A percentile compares a stretch with the other conserved stretches of the same genome.
Conservation (phyloP, 2,888 invertebrate species). For the Onthophagus sagittarius region DNA sequence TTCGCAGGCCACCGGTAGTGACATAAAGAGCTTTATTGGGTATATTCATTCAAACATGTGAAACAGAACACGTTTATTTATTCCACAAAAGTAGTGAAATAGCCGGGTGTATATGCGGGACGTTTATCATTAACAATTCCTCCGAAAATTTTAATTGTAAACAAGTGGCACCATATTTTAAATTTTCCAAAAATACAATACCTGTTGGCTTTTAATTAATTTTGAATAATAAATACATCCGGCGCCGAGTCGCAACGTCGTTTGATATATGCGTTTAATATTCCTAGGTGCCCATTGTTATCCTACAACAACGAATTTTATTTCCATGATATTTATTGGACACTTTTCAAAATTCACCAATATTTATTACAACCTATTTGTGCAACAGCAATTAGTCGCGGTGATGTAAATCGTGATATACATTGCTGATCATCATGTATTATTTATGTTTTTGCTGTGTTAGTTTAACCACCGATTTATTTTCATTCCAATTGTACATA, state of each 20-base stretch:
- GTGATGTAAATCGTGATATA: background rate
- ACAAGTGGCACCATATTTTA: constrained; percentile 1
- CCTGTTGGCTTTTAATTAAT: constrained; percentile 11
- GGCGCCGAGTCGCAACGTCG: background rate
- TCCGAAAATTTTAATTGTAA: background rate
- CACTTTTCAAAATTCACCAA: background rate
- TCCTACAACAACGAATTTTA: background rate
- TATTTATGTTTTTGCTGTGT: background rate
- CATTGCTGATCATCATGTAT: background rate
- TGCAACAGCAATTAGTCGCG: background rate
- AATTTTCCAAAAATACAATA: background rate
- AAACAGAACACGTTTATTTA: background rate
- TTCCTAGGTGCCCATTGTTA: constrained; percentile 1
- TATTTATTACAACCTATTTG: background rate
- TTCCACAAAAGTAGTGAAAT: background rate
- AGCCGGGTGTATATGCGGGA: background rate
- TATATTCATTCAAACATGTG: background rate
- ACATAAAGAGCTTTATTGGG: background rate
- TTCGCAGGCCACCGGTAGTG: background rate
- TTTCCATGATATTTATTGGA: background rate
- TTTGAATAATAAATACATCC: constrained; percentile 7
- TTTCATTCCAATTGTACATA: background rate
- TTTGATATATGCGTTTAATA: constrained; percentile 10
- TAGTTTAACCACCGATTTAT: background rate
- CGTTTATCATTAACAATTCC: background rate